Conservation (phyloP, 2,888 invertebrate genomes). For the Morpho deidamia region DNA sequence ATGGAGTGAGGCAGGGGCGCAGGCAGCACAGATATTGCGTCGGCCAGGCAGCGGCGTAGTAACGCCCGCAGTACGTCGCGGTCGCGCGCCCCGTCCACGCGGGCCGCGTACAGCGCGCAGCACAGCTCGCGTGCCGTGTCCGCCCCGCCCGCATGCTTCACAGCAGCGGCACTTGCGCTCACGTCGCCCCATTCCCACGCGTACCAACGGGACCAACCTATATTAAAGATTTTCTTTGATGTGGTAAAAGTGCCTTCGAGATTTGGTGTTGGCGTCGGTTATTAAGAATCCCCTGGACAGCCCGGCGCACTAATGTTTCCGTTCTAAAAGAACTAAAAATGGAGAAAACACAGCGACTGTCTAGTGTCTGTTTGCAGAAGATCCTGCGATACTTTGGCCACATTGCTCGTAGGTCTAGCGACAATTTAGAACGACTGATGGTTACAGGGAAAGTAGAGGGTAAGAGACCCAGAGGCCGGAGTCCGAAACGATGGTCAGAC, state of each 20-base stretch:
- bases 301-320: too few species aligned
- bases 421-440: too few species aligned
- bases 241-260: not conserved
- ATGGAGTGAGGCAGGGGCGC: conserved; percentile 35
- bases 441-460: too few species aligned
- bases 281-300: too few species aligned
- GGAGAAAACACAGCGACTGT: too few species aligned
- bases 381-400: too few species aligned
- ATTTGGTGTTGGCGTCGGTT: too few species aligned
- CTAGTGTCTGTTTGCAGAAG: too few species aligned
- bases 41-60: conserved; percentile 30
- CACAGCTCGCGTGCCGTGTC: conserved; percentile 35
- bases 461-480: too few species aligned
- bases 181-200: conserved; percentile 71
- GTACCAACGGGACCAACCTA: conserved; percentile 69
- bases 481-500: too few species aligned
- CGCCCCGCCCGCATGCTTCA: conserved; percentile 19
- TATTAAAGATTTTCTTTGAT: not conserved
- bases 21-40: conserved; percentile 31
- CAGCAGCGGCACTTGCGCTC: conserved; percentile 29
- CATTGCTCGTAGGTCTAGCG: too few species aligned
- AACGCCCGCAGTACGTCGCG: conserved; percentile 38
- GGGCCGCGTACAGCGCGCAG: conserved; percentile 53
- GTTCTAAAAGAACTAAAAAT: too few species aligned
- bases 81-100: conserved; percentile 44